Evolutionary conservation across 2,888 invertebrate genomes (phyloP).

Genomic region (Teleiodes luculella): DNA sequence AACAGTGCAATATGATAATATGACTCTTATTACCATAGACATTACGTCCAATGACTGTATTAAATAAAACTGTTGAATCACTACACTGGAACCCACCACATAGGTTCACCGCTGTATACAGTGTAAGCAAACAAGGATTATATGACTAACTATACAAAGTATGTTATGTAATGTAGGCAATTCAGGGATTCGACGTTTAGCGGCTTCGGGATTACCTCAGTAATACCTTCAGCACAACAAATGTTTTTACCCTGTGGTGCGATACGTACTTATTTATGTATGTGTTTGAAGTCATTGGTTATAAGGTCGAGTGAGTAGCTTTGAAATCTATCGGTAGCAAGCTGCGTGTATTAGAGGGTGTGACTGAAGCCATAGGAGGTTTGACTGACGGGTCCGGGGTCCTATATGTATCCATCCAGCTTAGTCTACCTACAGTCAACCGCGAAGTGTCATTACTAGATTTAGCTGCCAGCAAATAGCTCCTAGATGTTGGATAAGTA

Average conservation of each 20-base stretch:
- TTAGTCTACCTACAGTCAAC: conserved; percentile 51
- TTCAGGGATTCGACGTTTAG: conserved; percentile 72
- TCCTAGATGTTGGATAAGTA: too few species aligned
- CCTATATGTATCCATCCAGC: too few species aligned
- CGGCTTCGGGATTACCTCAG: conserved; percentile 75
- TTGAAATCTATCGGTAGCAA: conserved; percentile 30
- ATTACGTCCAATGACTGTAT: conserved; percentile 51
- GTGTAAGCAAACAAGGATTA: conserved; percentile 67
- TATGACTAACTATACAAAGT: conserved; percentile 62
- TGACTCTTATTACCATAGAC: conserved; percentile 53
- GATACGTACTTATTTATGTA: conserved; percentile 28
- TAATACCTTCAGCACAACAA: conserved; percentile 71
- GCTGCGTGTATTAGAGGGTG: conserved; percentile 42
- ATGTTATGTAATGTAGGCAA: conserved; percentile 75
- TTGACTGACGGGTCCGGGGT: conserved; percentile 49
- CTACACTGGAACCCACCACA: conserved; percentile 19
- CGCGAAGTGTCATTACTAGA: conserved; percentile 49
- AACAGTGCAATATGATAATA: conserved; percentile 44
- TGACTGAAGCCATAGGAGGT: conserved; percentile 54
- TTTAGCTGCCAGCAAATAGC: conserved; percentile 37
- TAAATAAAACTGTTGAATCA: conserved; percentile 31
- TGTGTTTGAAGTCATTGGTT: conserved; percentile 19
- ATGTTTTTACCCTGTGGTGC: conserved; percentile 62
- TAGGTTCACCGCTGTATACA: conserved; percentile 34
- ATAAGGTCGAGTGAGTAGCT: conserved; percentile 27